Evolutionary conservation across 2,113 vertebrate species (phyloP).

Genomic region (Dipodomys stephensi): DNA sequence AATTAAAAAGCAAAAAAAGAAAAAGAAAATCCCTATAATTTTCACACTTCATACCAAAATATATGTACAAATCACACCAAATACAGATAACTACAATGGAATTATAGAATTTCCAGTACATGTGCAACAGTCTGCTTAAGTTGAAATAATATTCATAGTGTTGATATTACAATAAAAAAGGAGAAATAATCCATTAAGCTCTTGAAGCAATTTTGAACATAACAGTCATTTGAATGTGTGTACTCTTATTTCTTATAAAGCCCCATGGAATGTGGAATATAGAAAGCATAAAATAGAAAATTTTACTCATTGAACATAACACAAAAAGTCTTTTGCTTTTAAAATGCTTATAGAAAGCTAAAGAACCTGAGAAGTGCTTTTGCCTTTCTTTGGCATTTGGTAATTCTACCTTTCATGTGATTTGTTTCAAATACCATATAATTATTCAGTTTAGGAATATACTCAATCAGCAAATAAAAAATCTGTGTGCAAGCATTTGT

Average conservation of each 20-base stretch:
- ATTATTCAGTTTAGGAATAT: slow-evolving; percentile 6
- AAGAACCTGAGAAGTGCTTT: background rate
- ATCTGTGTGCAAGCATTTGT: background rate
- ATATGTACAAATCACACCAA: background rate
- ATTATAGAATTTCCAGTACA: background rate
- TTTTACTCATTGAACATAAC: background rate
- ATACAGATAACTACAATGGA: background rate
- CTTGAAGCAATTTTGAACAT: slow-evolving; percentile 43
- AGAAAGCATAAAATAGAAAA: background rate
- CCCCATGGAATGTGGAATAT: background rate
- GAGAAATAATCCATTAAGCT: slow-evolving; percentile 11
- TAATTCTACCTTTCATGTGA: slow-evolving; percentile 33
- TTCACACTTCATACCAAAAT: background rate
- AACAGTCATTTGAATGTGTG: background rate
- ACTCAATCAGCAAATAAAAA: background rate
- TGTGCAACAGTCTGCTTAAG: background rate
- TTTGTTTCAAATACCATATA: background rate
- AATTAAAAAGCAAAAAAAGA: background rate
- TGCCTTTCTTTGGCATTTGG: background rate
- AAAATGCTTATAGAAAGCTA: slow-evolving; percentile 14
- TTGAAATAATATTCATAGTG: slow-evolving; percentile 38
- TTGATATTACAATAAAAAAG: slow-evolving; percentile 2
- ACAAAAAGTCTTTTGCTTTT: background rate
- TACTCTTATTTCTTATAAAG: background rate
- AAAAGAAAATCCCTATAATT: background rate